Conservation (phyloP, 2,888 invertebrate genomes). For the Tryphoninae sp. region DNA sequence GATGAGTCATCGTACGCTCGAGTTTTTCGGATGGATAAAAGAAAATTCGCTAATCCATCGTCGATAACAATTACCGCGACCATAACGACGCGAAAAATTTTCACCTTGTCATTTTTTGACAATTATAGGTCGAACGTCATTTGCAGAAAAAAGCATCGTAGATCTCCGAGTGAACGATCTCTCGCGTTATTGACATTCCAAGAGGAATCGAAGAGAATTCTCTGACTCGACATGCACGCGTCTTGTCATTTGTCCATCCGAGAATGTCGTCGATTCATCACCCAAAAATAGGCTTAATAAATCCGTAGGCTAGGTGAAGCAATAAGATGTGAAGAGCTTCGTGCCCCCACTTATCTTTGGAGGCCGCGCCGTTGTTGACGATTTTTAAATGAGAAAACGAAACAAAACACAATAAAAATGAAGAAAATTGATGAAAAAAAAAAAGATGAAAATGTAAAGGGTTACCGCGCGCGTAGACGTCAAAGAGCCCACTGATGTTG, state of each 20-base stretch:
- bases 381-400: conserved; percentile 55
- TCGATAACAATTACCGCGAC: background rate
- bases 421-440: conserved; percentile 21
- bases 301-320: conserved; percentile 68
- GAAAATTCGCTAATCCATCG: background rate
- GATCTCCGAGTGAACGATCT: too few species aligned
- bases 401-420: conserved; percentile 6
- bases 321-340: conserved; percentile 73
- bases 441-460: conserved; percentile 35
- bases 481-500: conserved; percentile 24
- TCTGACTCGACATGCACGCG: background rate
- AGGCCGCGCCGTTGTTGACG: conserved; percentile 66
- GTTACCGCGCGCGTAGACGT: conserved; percentile 50
- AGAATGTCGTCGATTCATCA: conserved; percentile 52
- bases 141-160: too few species aligned
- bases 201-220: too few species aligned
- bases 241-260: conserved; percentile 4
- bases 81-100: background rate
- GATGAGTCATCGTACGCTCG: conserved; percentile 43
- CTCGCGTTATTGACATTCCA: too few species aligned
- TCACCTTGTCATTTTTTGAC: conserved; percentile 4
- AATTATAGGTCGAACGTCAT: background rate
- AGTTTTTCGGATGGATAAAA: conserved; percentile 49
- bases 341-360: conserved; percentile 67
- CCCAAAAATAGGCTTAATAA: conserved; percentile 59